Evolutionary conservation across 1,140 invertebrate species (phyloP).

Genomic region (Aphelinus certus): DNA sequence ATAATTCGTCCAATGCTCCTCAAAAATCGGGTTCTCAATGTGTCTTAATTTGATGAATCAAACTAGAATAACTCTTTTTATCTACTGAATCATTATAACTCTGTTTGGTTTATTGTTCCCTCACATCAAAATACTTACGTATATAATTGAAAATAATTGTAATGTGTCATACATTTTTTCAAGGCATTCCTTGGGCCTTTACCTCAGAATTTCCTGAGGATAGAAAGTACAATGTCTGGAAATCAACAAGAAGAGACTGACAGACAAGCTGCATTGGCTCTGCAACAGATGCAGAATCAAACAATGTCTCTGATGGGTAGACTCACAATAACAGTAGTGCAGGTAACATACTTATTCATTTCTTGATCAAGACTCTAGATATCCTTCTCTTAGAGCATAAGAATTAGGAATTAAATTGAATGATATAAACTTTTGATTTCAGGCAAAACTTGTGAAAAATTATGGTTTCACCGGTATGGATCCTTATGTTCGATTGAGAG

Average conservation of each 20-base stretch:
- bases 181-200: constrained; percentile 83
- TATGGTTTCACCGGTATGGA: constrained; percentile 97
- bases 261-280: constrained; percentile 79
- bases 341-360: constrained; percentile 65
- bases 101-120: no score
- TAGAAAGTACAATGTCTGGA: constrained; percentile 64
- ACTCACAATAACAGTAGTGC: constrained; percentile 83
- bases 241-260: constrained; percentile 78
- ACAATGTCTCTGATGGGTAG: constrained; percentile 73
- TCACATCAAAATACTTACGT: no score
- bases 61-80: not conserved
- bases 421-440: constrained; percentile 16
- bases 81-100: no score
- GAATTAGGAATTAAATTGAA: no score
- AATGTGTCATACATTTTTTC: not conserved
- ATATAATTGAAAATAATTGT: no score
- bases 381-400: no score
- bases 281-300: constrained; percentile 75
- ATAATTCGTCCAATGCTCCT: no score
- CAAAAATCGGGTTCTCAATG: not conserved
- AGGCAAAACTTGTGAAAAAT: constrained; percentile 93
- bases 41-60: constrained; percentile 22
- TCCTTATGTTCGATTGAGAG: constrained; percentile 90
- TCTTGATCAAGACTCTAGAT: constrained; percentile 11
- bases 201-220: constrained; percentile 82